Evolutionary conservation across 2,888 invertebrate species (phyloP).

Genomic region (Cephus spinipes): DNA sequence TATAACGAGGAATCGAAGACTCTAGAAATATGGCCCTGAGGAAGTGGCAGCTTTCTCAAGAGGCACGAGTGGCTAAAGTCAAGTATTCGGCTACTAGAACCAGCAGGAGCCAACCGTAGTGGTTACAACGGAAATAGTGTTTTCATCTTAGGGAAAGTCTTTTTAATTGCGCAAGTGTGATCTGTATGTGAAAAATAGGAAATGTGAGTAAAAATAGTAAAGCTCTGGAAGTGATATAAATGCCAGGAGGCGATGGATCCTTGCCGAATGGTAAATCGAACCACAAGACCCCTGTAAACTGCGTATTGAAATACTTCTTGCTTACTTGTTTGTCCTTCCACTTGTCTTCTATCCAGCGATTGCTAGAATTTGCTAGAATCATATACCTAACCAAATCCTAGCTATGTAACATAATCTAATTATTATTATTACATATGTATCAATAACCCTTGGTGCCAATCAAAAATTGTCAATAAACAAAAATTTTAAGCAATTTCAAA

Average conservation of each 20-base stretch:
- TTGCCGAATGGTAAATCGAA: conserved; percentile 31
- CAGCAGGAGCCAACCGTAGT: neutral
- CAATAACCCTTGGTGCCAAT: neutral
- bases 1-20: neutral
- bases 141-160: neutral
- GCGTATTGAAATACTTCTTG: conserved; percentile 1
- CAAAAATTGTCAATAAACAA: neutral
- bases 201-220: conserved; percentile 37
- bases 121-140: conserved; percentile 6
- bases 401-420: neutral
- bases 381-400: conserved; percentile 3
- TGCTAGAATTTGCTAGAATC: conserved; percentile 21
- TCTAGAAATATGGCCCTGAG: neutral
- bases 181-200: conserved; percentile 10
- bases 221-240: conserved; percentile 15
- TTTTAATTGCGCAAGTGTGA: conserved; percentile 5
- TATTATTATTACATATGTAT: neutral
- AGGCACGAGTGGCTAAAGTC: neutral
- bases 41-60: neutral
- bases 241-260: conserved; percentile 25
- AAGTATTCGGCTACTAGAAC: neutral
- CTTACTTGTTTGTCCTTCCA: conserved; percentile 4
- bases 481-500: neutral
- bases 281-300: neutral
- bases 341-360: conserved; percentile 6